Conservation (phyloP, 2,113 vertebrate genomes). For the Lasiurus cinereus region DNA sequence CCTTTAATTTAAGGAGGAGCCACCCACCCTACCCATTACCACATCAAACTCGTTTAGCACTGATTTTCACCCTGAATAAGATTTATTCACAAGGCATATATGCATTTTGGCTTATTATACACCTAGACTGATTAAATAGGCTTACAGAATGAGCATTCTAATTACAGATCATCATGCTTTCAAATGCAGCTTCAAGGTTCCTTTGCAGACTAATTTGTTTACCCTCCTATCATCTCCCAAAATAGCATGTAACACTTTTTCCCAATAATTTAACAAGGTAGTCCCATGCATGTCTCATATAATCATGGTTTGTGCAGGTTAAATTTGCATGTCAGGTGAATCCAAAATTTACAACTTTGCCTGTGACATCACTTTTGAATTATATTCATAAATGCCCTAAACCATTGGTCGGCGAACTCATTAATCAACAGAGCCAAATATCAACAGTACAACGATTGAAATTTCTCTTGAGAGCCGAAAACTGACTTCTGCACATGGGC, state of each 20-base stretch:
- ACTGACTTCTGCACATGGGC: no score
- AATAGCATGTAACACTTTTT: background rate
- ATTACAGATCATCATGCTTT: background rate
- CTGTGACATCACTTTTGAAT: background rate
- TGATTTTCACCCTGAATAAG: conserved; percentile 35
- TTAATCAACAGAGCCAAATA: no score
- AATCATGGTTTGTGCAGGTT: background rate
- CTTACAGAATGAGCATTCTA: conserved; percentile 26
- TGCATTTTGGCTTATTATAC: background rate
- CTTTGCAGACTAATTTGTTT: conserved; percentile 55
- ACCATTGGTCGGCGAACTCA: background rate
- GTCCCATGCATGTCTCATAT: background rate
- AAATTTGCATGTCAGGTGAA: background rate
- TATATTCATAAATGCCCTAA: background rate
- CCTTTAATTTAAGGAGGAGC: conserved; percentile 13
- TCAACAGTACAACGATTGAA: no score
- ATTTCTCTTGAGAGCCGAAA: no score
- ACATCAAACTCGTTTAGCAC: background rate
- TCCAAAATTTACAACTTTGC: background rate
- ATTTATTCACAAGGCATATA: background rate
- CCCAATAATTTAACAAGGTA: background rate
- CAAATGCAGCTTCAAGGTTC: background rate
- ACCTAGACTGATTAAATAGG: conserved; percentile 43
- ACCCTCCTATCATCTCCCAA: background rate
- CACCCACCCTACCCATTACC: background rate